Base-by-base conservation (phyloP, 2,888 invertebrate genomes). In the Megastigmus dorsalis region DNA sequence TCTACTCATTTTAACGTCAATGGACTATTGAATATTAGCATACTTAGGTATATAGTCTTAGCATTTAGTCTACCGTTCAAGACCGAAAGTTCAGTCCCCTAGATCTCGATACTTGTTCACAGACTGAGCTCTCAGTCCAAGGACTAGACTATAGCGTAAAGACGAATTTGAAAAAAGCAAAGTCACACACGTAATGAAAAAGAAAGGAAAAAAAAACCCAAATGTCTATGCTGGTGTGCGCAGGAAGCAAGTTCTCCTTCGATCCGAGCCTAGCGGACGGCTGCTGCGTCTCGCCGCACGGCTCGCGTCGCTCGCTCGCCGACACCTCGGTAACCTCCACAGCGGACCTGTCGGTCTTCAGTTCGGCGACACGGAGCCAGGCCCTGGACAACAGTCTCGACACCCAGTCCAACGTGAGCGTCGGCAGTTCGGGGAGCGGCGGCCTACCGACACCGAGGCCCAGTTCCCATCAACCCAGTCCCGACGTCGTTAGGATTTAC, bases 241-340 rank as follows among this genome's bases (percentile, higher is more conserved):
- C 89, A 92, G 92, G 91, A 83, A 92, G 91, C 81, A 92, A 92
- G 88, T 91, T 91, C 85, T 92, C 91, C 60, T 91, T 92, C 84
- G 92, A 92, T 85, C 91, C 91, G 63, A 91, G 91, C 83, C 89
- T 92, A 79, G 92, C 92, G 77, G 95, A 95, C 84, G 93, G 93
- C 20, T 62, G 72, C 57, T 45, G 68, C 57, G 92, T 92, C 81
- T 94, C 94, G 33, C 90, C 90, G 74, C 90, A 91, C 74, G 94
- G 95, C 28, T 95, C 95, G 18, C 91, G 94, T 69, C 92, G 94
- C 66, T 95, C 95, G 62, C 89, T 95, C 75, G 95, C 95, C 18
- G 95, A 95, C 85, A 95, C 95, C 23, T 94, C 94, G 81, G 94
- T 95, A 65, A 95, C 95, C 33, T 95, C 95, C 62, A 95, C 95